Evolutionary conservation across 2,888 invertebrate genomes (phyloP).

Genomic region (Drosophila maculinotata): DNA sequence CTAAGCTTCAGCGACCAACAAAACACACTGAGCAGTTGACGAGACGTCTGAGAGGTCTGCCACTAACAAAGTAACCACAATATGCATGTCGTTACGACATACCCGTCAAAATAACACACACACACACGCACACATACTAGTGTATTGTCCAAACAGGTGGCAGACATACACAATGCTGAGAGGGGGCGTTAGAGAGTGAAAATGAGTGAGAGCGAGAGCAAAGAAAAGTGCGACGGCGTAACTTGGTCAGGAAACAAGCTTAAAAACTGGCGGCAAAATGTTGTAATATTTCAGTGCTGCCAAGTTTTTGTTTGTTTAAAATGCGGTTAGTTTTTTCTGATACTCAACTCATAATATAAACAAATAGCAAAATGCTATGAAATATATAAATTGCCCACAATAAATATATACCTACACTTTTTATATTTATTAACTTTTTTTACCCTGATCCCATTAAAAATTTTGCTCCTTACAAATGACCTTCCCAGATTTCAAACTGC

Average conservation of each 20-base stretch:
- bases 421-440: too few relatives aligned
- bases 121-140: slow-evolving; percentile 29
- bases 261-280: slow-evolving; percentile 17
- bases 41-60: slow-evolving; percentile 7
- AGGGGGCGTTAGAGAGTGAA: slow-evolving; percentile 5
- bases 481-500: too few relatives aligned
- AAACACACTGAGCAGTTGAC: slow-evolving; percentile 16
- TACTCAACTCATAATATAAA: too few relatives aligned
- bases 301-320: background rate
- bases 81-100: slow-evolving; percentile 63
- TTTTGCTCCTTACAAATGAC: too few relatives aligned
- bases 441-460: too few relatives aligned
- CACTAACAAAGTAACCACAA: slow-evolving; percentile 41
- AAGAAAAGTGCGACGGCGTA: slow-evolving; percentile 56
- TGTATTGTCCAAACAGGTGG: too few relatives aligned
- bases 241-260: slow-evolving; percentile 22
- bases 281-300: slow-evolving; percentile 8
- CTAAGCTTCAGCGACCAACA: slow-evolving; percentile 22
- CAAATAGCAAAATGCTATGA: too few relatives aligned
- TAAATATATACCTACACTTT: too few relatives aligned
- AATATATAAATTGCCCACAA: too few relatives aligned
- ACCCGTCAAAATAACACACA: slow-evolving; percentile 34
- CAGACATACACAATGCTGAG: slow-evolving; percentile 1
- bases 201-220: slow-evolving; percentile 3
- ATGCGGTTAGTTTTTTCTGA: too few relatives aligned